phyloP scores from a whole-genome alignment of 2,113 vertebrate genomes.

The Lethenteron reissneri region DNA sequence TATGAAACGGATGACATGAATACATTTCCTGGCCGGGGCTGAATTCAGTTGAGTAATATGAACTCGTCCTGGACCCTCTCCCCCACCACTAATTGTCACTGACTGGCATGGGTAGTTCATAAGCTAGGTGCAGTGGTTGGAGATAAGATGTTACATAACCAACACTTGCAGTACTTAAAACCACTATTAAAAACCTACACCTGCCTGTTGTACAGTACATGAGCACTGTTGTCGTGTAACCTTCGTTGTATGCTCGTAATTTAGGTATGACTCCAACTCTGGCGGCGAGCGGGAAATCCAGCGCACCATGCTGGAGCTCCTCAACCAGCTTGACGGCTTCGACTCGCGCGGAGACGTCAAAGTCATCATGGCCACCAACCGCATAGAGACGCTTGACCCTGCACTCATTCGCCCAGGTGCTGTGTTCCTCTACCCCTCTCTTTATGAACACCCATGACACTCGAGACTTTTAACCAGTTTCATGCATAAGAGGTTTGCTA shows the following conservation, averaged over 20 bases:
- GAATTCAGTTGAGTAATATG: too few relatives aligned
- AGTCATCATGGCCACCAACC: constrained; percentile 95
- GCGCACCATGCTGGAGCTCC: constrained; percentile 79
- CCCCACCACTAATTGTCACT: too few relatives aligned
- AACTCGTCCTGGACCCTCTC: too few relatives aligned
- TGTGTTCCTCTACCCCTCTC: too few relatives aligned
- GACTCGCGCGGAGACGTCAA: constrained; percentile 86
- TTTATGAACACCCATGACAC: too few relatives aligned
- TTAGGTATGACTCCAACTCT: constrained; percentile 85
- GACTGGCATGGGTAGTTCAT: too few relatives aligned
- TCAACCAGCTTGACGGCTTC: constrained; percentile 89
- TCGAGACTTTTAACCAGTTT: too few relatives aligned
- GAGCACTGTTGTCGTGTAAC: too few relatives aligned
- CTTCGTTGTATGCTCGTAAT: neutral
- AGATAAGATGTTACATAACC: neutral
- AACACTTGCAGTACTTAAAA: neutral
- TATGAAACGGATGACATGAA: too few relatives aligned
- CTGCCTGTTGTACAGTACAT: too few relatives aligned
- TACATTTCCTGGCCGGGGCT: too few relatives aligned
- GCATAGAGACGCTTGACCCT: constrained; percentile 88
- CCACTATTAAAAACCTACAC: neutral
- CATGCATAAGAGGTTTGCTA: too few relatives aligned
- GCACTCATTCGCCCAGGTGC: constrained; percentile 85
- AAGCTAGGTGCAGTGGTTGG: neutral
- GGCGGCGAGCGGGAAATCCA: constrained; percentile 90